phyloP scores from a whole-genome alignment of 2,888 invertebrate species.

The Aspidapion aeneum region DNA sequence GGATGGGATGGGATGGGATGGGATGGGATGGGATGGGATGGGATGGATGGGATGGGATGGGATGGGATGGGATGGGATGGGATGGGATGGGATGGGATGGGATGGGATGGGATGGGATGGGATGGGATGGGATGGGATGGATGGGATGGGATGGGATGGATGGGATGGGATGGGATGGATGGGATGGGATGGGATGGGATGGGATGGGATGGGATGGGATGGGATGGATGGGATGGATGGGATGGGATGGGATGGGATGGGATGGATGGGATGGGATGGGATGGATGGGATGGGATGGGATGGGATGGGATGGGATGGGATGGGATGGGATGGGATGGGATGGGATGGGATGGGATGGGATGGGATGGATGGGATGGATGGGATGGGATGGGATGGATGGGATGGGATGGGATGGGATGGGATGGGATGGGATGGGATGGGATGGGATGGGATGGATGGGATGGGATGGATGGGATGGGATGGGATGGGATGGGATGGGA shows the following conservation, averaged over 20 bases:
- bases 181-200: too few relatives aligned
- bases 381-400: too few relatives aligned
- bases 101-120: slow-evolving; percentile 2
- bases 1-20: background rate
- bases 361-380: background rate
- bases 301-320: background rate
- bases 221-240: background rate
- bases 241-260: background rate
- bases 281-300: too few relatives aligned
- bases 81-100: background rate
- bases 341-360: background rate
- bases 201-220: background rate
- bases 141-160: too few relatives aligned
- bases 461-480: too few relatives aligned
- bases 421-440: background rate
- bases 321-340: background rate
- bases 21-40: too few relatives aligned
- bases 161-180: too few relatives aligned
- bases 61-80: background rate
- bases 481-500: slow-evolving; percentile 16
- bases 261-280: too few relatives aligned
- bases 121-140: too few relatives aligned
- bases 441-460: too few relatives aligned
- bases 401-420: too few relatives aligned
- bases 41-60: too few relatives aligned